Evolutionary conservation across 1,140 invertebrate species (phyloP), one percentile per base, ranked within the genome.

Genomic region (Drosophila nannoptera): DNA sequence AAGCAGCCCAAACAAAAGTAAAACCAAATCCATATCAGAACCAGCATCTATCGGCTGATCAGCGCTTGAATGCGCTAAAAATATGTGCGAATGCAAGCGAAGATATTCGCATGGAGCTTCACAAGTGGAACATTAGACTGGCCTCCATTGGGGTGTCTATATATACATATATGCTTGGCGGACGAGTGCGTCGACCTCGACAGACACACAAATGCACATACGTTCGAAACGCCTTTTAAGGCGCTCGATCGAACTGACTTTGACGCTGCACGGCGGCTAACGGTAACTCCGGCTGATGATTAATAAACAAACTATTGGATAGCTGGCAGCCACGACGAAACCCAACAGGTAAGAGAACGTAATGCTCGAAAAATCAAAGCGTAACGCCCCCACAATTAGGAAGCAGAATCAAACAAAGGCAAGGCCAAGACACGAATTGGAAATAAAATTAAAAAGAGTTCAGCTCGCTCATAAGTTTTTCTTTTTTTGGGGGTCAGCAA

Each of bases 331-430:
- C 58, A 55, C 49, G 40, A 11, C 16, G 48, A 63, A 40, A 55
- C 6, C 6, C 7, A 42, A 42, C 5, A 55, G 11, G 22, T n/a
- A 53, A 38, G 2, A 36, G 9, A 35, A 36, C 11, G 56, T 68
- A 56, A 81, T 69, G 78, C 78, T 74, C 60, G 59, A 78, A 76
- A 74, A 83, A 83, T 83, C 80, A 84, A 76, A 63, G 76, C 80
- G 69, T 71, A 48, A 83, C 80, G 76, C 80, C 80, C 73, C 70
- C 80, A 76, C 69, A 74, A 86, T 80, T 84, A 77, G 80, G 81
- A 86, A 86, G 46, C 66, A 66, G 59, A 64, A 69, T 73, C 58
- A 60, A 48, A 8, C 61, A 53, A 70, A 53, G 54, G 68, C 68
- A 65, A 70, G 62, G 68, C 54, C 54, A 70, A 31, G 65, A 58